These are phyloP conservation scores for Rhyzopertha dominica DNA, from an alignment of 1,140 invertebrate species.

Conservation along the genomic window DNA sequence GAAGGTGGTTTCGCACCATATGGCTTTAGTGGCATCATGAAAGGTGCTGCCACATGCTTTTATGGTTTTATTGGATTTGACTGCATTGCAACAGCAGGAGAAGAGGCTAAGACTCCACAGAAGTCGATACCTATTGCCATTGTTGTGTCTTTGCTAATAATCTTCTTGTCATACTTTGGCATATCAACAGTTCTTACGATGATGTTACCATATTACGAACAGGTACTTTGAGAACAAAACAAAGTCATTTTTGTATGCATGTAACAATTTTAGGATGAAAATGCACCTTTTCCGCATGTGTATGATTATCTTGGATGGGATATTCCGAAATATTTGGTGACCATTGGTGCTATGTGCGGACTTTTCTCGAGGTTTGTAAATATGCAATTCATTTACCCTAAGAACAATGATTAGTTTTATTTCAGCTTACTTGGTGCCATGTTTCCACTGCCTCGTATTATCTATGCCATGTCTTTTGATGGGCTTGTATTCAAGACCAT, in stretches of 20 bases:
- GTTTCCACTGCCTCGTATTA: slow-evolving; percentile 78
- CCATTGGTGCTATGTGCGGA: slow-evolving; percentile 67
- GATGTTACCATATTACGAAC: slow-evolving; percentile 82
- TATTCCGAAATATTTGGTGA: slow-evolving; percentile 67
- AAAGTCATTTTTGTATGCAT: slow-evolving; percentile 16
- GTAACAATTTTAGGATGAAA: slow-evolving; percentile 49
- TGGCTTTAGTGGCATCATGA: slow-evolving; percentile 71
- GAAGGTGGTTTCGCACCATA: slow-evolving; percentile 78
- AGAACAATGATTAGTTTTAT: slow-evolving; percentile 55
- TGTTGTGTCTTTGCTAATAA: slow-evolving; percentile 71
- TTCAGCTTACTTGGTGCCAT: slow-evolving; percentile 76
- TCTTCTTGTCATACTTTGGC: slow-evolving; percentile 84
- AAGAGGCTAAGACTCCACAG: slow-evolving; percentile 86
- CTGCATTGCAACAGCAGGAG: slow-evolving; percentile 75
- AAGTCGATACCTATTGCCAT: slow-evolving; percentile 86
- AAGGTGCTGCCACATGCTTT: slow-evolving; percentile 84
- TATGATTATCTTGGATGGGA: slow-evolving; percentile 63
- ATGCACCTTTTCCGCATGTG: slow-evolving; percentile 66
- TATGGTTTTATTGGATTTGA: slow-evolving; percentile 91
- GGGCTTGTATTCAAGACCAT: slow-evolving; percentile 74
- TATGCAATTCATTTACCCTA: slow-evolving; percentile 5
- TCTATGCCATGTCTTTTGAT: slow-evolving; percentile 87
- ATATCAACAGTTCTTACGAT: slow-evolving; percentile 82
- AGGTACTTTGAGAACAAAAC: slow-evolving; percentile 48
- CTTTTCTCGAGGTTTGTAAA: slow-evolving; percentile 57